Conservation (phyloP, 2,113 vertebrate genomes). For the Albula glossodonta region DNA sequence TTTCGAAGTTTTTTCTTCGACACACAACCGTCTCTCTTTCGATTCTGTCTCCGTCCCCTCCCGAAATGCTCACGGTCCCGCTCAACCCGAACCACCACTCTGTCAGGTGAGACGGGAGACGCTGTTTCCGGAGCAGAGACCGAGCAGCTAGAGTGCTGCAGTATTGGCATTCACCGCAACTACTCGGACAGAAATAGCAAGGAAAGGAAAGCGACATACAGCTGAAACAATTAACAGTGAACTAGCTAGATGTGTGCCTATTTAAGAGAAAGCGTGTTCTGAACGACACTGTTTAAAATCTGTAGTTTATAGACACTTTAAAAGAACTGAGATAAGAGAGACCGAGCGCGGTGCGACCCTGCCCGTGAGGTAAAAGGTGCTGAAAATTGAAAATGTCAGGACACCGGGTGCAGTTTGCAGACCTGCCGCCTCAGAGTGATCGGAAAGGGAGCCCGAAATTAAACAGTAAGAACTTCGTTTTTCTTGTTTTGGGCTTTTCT, state of each 20-base stretch:
- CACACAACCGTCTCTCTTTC: slow-evolving; percentile 21
- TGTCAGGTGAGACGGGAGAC: slow-evolving; percentile 28
- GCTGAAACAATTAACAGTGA: slow-evolving; percentile 3
- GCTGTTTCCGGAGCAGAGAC: slow-evolving; percentile 51
- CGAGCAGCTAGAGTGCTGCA: slow-evolving; percentile 38
- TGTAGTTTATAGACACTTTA: slow-evolving; percentile 54
- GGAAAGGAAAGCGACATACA: slow-evolving; percentile 20
- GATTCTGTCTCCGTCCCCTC: background rate
- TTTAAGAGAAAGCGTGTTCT: background rate
- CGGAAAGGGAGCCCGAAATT: slow-evolving; percentile 62
- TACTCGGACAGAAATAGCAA: slow-evolving; percentile 22
- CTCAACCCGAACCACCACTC: background rate
- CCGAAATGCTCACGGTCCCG: background rate
- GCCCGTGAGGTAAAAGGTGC: slow-evolving; percentile 34
- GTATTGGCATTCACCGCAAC: slow-evolving; percentile 27
- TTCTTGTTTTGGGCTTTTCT: background rate
- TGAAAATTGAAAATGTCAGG: slow-evolving; percentile 64
- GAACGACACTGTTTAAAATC: background rate
- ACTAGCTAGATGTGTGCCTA: background rate
- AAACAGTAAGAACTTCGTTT: slow-evolving; percentile 62
- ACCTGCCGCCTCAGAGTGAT: slow-evolving; percentile 60
- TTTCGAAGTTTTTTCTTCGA: slow-evolving; percentile 13
- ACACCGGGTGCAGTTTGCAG: slow-evolving; percentile 76
- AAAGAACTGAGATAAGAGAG: slow-evolving; percentile 11
- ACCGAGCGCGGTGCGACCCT: slow-evolving; percentile 5